These are phyloP conservation scores for Phalanger gymnotis DNA, from an alignment of 2,797 vertebrate genomes.

Conservation along the genomic window DNA sequence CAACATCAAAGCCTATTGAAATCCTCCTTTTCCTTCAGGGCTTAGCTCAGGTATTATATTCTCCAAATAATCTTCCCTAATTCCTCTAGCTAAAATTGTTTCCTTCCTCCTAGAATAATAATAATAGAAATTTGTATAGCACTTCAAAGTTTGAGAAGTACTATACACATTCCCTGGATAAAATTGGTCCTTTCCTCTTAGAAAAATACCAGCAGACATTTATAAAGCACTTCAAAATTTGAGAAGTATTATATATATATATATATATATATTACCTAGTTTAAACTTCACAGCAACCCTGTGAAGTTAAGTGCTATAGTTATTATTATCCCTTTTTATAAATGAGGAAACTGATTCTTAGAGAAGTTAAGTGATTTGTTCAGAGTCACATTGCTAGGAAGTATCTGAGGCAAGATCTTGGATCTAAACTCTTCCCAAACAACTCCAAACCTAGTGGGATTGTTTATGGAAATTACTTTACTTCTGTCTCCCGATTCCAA, in stretches of 20 bases:
- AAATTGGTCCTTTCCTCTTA: neutral
- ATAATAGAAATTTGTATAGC: neutral
- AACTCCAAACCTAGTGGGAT: neutral
- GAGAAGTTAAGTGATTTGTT: neutral
- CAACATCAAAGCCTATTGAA: neutral
- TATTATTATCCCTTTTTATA: neutral
- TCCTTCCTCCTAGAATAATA: neutral
- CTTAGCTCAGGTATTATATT: neutral
- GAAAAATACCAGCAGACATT: neutral
- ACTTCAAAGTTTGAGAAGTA: neutral
- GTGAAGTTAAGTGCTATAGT: neutral
- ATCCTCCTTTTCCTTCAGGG: neutral
- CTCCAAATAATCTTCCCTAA: neutral
- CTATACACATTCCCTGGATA: neutral
- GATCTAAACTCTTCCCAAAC: neutral
- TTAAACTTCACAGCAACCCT: neutral
- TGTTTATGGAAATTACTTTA: neutral
- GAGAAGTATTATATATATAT: neutral
- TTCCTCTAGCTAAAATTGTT: neutral
- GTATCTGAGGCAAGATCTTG: neutral
- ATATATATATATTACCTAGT: neutral
- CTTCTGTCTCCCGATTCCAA: neutral
- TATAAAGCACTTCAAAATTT: neutral
- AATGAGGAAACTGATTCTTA: neutral
- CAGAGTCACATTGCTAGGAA: neutral